Percentiles rank a stretch among this genome's conserved stretches.
Conservation (phyloP, 2,797 vertebrate genomes). For the Hypotaenidia philippensis region DNA sequence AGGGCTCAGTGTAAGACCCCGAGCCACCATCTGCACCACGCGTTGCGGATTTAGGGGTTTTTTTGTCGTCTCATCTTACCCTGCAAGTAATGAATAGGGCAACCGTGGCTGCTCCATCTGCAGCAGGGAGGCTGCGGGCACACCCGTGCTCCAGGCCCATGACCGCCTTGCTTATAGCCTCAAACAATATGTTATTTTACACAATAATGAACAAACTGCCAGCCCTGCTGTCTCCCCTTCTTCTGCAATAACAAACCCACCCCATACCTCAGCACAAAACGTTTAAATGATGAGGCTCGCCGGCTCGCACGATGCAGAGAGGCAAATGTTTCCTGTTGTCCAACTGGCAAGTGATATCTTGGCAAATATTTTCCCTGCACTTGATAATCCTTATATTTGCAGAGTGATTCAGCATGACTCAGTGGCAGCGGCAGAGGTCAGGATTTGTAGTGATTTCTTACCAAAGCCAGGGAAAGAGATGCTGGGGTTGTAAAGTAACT, state of each 20-base stretch:
- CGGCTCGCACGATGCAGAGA: neutral
- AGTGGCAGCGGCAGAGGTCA: slow-evolving; percentile 6
- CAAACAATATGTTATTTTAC: slow-evolving; percentile 22
- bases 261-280: neutral
- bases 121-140: neutral
- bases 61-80: neutral
- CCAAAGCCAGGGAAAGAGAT: slow-evolving; percentile 21
- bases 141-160: neutral
- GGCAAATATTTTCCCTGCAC: slow-evolving; percentile 24
- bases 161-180: neutral
- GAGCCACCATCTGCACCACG: neutral
- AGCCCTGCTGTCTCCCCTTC: neutral
- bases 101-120: neutral
- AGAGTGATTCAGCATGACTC: slow-evolving; percentile 58
- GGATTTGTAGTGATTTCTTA: slow-evolving; percentile 19
- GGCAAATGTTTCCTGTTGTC: neutral
- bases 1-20: neutral
- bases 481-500: neutral
- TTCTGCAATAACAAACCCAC: neutral
- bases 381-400: slow-evolving; percentile 39
- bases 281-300: neutral
- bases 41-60: neutral
- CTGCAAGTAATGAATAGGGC: neutral
- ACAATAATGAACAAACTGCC: neutral
- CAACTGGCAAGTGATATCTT: neutral